Evolutionary conservation across 2,113 vertebrate genomes (phyloP), one percentile per base, ranked within the genome.

Genomic region (Microtus oregoni): DNA sequence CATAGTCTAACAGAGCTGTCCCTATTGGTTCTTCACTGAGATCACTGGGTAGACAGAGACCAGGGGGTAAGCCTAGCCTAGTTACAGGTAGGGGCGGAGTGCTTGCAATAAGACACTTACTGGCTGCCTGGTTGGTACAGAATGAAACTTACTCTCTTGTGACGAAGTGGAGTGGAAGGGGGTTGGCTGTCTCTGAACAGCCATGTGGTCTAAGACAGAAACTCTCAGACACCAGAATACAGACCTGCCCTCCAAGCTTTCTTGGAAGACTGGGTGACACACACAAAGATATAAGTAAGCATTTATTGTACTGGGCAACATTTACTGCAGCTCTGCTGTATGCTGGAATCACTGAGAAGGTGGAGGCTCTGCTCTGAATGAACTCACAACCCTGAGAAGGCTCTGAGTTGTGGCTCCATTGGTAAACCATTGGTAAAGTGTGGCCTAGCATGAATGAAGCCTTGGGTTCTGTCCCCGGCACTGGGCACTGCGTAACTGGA

Each of bases 161-260:
- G 90, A 89, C 65, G 9, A 41, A 97, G 91, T 88, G 72, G 75
- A 5, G 89, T 47, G 79, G 63, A 83, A 95, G 94, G 68, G 58
- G 12, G 55, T 87, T 70, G 86, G 73, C 91, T 41, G 70, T 67
- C 86, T 58, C 55, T 96, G 20, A 55, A 78, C 41, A 50, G 91
- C 58, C 89, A 28, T 55, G 22, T 70, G 96, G 86, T 35, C 72
- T 24, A 38, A 75, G 63, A 41, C 68, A 55, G 20, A 86, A 24
- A 89, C 73, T 50, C 78, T 82, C 32, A 83, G 72, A 67, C 44
- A 5, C 55, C 50, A 58, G 8, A 38, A 89, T 73, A 26, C 3
- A 11, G 38, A 85, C n/a, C 44, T 50, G 41, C 87, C 91, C 78
- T 90, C 12, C 38, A 35, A 41, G 38, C 61, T 79, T 85, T 61